phyloP scores from a whole-genome alignment of 2,888 invertebrate genomes.

The Limnephilus marmoratus region DNA sequence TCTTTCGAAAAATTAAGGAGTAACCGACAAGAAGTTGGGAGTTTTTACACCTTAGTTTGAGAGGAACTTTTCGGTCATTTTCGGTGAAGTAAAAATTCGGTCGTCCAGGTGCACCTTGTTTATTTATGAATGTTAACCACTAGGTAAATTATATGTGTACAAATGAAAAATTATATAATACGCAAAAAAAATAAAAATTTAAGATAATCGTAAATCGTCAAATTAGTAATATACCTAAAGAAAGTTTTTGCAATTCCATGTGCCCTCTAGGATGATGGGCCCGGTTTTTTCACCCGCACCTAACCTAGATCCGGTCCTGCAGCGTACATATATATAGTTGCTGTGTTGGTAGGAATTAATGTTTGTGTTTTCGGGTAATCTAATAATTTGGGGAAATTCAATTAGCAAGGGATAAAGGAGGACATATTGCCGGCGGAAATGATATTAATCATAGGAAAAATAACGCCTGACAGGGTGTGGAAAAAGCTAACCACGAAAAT shows the following conservation, averaged over 20 bases:
- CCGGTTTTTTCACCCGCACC: neutral
- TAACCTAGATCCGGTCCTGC: neutral
- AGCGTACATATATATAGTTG: neutral
- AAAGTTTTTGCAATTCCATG: neutral
- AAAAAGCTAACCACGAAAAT: neutral
- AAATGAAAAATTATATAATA: too few species aligned
- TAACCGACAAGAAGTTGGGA: too few species aligned
- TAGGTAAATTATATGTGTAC: too few species aligned
- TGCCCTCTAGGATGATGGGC: neutral
- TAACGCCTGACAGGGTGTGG: neutral
- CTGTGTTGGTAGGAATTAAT: neutral
- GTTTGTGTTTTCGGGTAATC: neutral
- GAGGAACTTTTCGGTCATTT: too few species aligned
- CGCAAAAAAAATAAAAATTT: too few species aligned
- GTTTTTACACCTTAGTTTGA: too few species aligned
- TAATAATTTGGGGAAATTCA: neutral
- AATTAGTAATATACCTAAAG: too few species aligned
- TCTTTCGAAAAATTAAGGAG: too few species aligned
- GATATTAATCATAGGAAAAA: neutral
- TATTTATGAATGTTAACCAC: too few species aligned
- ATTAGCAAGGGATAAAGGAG: slow-evolving; percentile 2
- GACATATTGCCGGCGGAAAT: neutral
- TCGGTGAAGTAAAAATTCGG: too few species aligned
- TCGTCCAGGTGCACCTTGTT: too few species aligned
- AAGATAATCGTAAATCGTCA: too few species aligned